Evolutionary conservation across 2,113 vertebrate genomes (phyloP).

Genomic region (Epinephelus fuscoguttatus): DNA sequence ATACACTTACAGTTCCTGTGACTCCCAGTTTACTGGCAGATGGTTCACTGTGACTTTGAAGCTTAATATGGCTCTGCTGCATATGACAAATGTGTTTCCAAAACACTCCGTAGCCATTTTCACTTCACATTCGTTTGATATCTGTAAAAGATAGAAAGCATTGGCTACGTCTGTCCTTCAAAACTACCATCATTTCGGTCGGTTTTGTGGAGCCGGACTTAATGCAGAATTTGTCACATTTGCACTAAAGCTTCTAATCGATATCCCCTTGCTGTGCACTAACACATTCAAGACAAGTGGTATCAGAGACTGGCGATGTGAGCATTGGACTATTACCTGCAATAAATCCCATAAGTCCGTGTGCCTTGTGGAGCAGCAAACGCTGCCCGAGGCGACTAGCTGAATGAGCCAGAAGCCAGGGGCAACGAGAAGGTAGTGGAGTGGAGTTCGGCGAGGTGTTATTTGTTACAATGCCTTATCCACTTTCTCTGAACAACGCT

Average conservation of each 20-base stretch:
- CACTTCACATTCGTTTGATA: background rate
- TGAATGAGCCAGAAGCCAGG: slow-evolving; percentile 49
- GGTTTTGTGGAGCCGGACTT: background rate
- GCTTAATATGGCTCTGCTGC: slow-evolving; percentile 47
- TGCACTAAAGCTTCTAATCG: background rate
- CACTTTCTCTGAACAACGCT: slow-evolving; percentile 52
- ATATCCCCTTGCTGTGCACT: slow-evolving; percentile 1
- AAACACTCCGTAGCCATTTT: slow-evolving; percentile 8
- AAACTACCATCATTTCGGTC: background rate
- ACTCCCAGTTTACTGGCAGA: slow-evolving; percentile 75
- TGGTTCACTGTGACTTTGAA: slow-evolving; percentile 53
- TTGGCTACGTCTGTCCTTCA: background rate
- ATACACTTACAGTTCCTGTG: slow-evolving; percentile 64
- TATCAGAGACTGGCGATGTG: slow-evolving; percentile 24
- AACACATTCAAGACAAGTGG: slow-evolving; percentile 6
- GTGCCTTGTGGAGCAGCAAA: slow-evolving; percentile 18
- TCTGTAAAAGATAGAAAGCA: slow-evolving; percentile 4
- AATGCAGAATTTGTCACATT: slow-evolving; percentile 1
- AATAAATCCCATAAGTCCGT: slow-evolving; percentile 38
- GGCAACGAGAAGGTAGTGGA: slow-evolving; percentile 36
- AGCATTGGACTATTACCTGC: slow-evolving; percentile 30
- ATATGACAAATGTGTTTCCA: slow-evolving; percentile 31
- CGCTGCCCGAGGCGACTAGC: slow-evolving; percentile 26
- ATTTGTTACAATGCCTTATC: slow-evolving; percentile 70
- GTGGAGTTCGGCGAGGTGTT: slow-evolving; percentile 43